These are phyloP conservation scores for Liparis tanakae DNA, from an alignment of 2,797 vertebrate species.

Conservation along the genomic window DNA sequence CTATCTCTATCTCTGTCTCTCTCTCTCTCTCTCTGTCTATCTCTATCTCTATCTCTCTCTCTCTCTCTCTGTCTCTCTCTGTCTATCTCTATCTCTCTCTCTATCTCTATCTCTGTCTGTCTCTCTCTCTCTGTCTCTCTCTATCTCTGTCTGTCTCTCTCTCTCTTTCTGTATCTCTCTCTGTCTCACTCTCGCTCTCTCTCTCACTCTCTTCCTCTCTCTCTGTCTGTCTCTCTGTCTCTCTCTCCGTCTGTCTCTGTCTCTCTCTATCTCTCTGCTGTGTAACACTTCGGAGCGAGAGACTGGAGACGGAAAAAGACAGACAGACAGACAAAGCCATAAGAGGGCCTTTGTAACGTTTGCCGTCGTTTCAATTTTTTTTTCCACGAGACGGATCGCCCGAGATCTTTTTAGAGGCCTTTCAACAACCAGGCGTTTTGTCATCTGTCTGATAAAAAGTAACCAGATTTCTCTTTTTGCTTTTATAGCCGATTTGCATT, in stretches of 20 bases:
- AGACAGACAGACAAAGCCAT: neutral
- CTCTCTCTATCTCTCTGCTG: neutral
- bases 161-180: too few relatives aligned
- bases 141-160: constrained; percentile 15
- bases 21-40: neutral
- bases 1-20: too few relatives aligned
- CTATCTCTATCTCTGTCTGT: too few relatives aligned
- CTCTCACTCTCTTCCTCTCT: constrained; percentile 23
- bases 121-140: neutral
- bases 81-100: constrained; percentile 41
- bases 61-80: too few relatives aligned
- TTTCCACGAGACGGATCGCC: constrained; percentile 46
- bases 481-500: constrained; percentile 65
- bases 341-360: constrained; percentile 29
- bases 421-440: constrained; percentile 53
- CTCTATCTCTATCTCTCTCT: constrained; percentile 9
- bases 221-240: constrained; percentile 18
- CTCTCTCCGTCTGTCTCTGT: constrained; percentile 16
- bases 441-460: constrained; percentile 60
- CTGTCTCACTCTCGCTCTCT: constrained; percentile 40
- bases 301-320: constrained; percentile 4
- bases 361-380: constrained; percentile 34
- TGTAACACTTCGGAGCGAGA: constrained; percentile 19
- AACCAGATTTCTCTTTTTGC: constrained; percentile 52
- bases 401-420: constrained; percentile 33